Evolutionary conservation across 2,888 invertebrate genomes (phyloP).

Genomic region (Matsumyia berberina): DNA sequence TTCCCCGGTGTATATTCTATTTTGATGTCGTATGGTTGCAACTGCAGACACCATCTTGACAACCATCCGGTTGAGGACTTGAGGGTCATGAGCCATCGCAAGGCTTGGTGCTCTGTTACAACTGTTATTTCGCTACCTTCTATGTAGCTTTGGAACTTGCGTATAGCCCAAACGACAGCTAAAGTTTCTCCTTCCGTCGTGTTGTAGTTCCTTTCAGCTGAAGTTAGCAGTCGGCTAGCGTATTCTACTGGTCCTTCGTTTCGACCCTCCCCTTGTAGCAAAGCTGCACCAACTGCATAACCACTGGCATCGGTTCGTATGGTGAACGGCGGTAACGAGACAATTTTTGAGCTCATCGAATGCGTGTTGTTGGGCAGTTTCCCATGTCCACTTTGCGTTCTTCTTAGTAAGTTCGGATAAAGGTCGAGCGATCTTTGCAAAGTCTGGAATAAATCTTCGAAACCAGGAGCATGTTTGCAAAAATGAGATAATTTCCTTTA

Average conservation of each 20-base stretch:
- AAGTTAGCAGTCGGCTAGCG: not conserved
- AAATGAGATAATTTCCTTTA: conserved; percentile 59
- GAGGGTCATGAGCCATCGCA: conserved; percentile 83
- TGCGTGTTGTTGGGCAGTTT: not conserved
- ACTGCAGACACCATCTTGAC: not conserved
- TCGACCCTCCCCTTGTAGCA: not conserved
- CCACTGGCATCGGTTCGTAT: not conserved
- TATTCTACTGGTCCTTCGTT: not conserved
- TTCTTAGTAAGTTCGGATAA: not conserved
- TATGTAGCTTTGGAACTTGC: not conserved
- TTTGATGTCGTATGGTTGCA: not conserved
- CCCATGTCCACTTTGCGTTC: not conserved
- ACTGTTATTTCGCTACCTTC: not conserved
- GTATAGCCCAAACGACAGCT: not conserved
- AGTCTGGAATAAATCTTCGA: not conserved
- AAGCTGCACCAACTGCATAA: not conserved
- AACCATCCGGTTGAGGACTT: not conserved
- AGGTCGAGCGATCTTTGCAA: not conserved
- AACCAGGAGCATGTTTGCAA: conserved; percentile 3
- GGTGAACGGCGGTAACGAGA: not conserved
- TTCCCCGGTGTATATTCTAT: not conserved
- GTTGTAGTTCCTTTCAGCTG: not conserved
- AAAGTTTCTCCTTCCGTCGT: not conserved
- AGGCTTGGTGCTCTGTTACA: conserved; percentile 66
- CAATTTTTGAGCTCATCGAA: not conserved